Percentiles rank a stretch among this genome's conserved stretches.
Conservation (phyloP, 2,888 invertebrate genomes). For the Synergus gifuensis region DNA sequence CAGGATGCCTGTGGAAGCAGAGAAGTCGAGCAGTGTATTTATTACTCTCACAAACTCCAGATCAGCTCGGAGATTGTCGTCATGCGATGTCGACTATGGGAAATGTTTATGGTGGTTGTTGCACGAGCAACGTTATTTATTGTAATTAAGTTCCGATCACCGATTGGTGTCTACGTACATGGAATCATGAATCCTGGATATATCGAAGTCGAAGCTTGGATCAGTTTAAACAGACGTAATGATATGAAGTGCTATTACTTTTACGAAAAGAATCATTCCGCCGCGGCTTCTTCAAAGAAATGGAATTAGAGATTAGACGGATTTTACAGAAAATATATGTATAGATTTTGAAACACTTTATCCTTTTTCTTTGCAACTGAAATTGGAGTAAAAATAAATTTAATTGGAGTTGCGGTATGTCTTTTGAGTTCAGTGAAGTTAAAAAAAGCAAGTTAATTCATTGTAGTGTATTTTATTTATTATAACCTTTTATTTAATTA, state of each 20-base stretch:
- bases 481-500: no score
- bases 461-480: no score
- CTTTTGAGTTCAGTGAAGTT: neutral
- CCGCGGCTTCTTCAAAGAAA: constrained; percentile 24
- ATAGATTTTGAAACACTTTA: constrained; percentile 22
- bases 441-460: neutral
- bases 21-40: constrained; percentile 24
- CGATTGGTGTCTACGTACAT: constrained; percentile 35
- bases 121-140: constrained; percentile 37
- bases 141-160: constrained; percentile 40
- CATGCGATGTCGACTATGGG: constrained; percentile 28
- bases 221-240: constrained; percentile 17
- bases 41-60: constrained; percentile 19
- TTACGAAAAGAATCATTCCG: constrained; percentile 16
- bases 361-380: neutral
- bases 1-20: constrained; percentile 12
- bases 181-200: constrained; percentile 1
- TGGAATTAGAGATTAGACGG: neutral
- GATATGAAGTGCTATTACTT: constrained; percentile 28
- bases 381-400: neutral
- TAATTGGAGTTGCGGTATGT: neutral
- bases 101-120: constrained; percentile 31
- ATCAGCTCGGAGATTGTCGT: constrained; percentile 23
- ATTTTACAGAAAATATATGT: neutral
- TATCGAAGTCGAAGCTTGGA: neutral